These are phyloP conservation scores for Pantala flavescens DNA, from an alignment of 1,140 invertebrate genomes.

Conservation along the genomic window DNA sequence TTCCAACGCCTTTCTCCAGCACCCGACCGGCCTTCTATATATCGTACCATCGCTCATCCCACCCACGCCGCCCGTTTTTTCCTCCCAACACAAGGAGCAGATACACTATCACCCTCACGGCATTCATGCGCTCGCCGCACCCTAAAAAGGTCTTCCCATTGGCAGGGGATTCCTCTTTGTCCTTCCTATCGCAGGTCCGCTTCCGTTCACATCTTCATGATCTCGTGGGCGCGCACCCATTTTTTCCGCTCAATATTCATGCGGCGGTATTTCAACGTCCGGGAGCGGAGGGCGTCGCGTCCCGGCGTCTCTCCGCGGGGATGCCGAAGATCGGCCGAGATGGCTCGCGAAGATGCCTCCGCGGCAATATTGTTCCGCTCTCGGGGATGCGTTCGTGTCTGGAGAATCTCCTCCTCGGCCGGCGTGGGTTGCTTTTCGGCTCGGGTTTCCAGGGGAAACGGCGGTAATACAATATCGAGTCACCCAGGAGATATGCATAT, in stretches of 20 bases:
- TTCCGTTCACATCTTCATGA: too few relatives aligned
- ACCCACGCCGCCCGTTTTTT: not conserved
- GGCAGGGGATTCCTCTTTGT: too few relatives aligned
- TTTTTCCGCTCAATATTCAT: too few relatives aligned
- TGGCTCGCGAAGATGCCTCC: not conserved
- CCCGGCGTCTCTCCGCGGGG: not conserved
- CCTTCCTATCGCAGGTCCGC: too few relatives aligned
- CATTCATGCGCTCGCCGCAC: not conserved
- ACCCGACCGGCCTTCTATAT: not conserved
- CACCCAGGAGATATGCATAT: not conserved
- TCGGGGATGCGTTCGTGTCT: not conserved
- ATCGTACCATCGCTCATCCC: too few relatives aligned
- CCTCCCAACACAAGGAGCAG: not conserved
- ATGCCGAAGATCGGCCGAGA: not conserved
- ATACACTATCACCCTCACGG: not conserved
- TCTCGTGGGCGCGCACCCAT: too few relatives aligned
- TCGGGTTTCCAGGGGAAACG: not conserved
- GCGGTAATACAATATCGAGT: not conserved
- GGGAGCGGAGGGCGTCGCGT: not conserved
- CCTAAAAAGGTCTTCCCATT: not conserved
- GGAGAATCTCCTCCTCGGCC: not conserved
- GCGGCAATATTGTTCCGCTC: not conserved
- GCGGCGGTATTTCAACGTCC: too few relatives aligned
- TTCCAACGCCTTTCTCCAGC: not conserved
- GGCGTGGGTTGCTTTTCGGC: not conserved